Percentiles rank a stretch among this genome's conserved stretches.
phyloP scores from a whole-genome alignment of 2,888 invertebrate species.

The Drosophila yooni region DNA sequence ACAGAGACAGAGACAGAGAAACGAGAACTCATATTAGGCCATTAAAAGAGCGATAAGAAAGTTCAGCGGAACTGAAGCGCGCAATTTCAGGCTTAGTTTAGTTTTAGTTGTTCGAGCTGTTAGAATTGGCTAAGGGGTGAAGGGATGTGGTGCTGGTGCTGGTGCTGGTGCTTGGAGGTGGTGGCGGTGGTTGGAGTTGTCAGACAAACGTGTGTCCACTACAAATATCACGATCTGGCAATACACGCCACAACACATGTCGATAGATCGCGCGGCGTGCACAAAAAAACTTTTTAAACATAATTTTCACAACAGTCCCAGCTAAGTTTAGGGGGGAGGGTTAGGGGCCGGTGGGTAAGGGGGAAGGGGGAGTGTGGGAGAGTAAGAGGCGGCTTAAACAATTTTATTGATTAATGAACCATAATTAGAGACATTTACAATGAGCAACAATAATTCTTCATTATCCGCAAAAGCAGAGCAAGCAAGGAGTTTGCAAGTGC shows the following conservation, averaged over 20 bases:
- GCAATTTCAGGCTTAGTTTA: slow-evolving; percentile 79
- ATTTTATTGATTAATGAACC: slow-evolving; percentile 85
- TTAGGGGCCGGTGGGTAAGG: not conserved
- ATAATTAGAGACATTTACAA: slow-evolving; percentile 85
- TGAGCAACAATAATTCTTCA: slow-evolving; percentile 84
- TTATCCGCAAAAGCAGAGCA: slow-evolving; percentile 73
- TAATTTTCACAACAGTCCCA: slow-evolving; percentile 58
- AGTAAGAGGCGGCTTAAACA: slow-evolving; percentile 66
- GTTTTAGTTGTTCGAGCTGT: slow-evolving; percentile 41
- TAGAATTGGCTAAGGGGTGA: not conserved
- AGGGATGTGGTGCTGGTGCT: not conserved
- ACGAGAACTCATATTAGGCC: slow-evolving; percentile 75
- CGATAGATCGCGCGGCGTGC: slow-evolving; percentile 71
- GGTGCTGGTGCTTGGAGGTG: not conserved
- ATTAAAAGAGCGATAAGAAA: slow-evolving; percentile 81
- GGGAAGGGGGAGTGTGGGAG: not conserved
- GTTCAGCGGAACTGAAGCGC: slow-evolving; percentile 81
- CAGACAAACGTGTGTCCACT: slow-evolving; percentile 73
- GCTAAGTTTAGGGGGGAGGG: not conserved
- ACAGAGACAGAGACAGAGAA: slow-evolving; percentile 12
- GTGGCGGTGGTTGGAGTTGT: slow-evolving; percentile 3
- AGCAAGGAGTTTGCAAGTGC: slow-evolving; percentile 15
- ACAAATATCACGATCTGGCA: slow-evolving; percentile 77
- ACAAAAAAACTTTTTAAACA: slow-evolving; percentile 59
- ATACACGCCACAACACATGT: slow-evolving; percentile 71